Percentiles rank a stretch among this genome's conserved stretches.
These are phyloP conservation scores for Octopus bimaculoides DNA, from an alignment of 1,140 invertebrate species.

Conservation along the genomic window DNA sequence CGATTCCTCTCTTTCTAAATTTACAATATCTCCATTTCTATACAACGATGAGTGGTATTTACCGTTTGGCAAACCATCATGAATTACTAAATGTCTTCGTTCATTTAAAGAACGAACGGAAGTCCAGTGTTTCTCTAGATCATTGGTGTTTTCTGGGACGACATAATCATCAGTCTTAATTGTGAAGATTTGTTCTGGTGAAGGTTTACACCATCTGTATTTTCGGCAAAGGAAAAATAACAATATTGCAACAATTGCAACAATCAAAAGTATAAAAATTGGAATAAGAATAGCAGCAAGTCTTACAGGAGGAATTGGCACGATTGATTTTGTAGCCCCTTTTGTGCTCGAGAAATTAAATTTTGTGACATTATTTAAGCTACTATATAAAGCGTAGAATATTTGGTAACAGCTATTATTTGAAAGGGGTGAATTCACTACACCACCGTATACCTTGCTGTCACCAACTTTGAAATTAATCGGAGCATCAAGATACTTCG, in stretches of 20 bases:
- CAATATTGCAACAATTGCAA: conserved; percentile 31
- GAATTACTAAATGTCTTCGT: conserved; percentile 40
- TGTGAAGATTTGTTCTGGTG: conserved; percentile 26
- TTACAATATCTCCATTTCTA: neutral
- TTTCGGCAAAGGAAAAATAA: conserved; percentile 31
- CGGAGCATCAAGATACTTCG: conserved; percentile 23
- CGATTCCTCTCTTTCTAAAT: neutral
- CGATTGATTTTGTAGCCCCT: neutral
- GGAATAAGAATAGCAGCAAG: conserved; percentile 16
- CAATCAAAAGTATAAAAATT: conserved; percentile 29
- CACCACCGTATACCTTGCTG: conserved; percentile 29
- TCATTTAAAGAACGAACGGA: conserved; percentile 38
- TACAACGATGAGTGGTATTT: neutral
- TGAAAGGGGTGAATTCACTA: conserved; percentile 34
- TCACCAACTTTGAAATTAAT: conserved; percentile 38
- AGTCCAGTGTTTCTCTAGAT: conserved; percentile 47
- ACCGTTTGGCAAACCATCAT: conserved; percentile 22
- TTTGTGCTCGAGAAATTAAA: conserved; percentile 31
- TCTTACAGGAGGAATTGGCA: neutral
- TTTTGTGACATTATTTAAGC: conserved; percentile 35
- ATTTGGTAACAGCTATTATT: conserved; percentile 34
- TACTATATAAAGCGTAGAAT: conserved; percentile 42
- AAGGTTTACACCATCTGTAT: conserved; percentile 20
- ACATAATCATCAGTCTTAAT: neutral
- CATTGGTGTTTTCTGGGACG: conserved; percentile 22